Percentiles rank a stretch among this genome's conserved stretches.
phyloP scores from a whole-genome alignment of 2,113 vertebrate species.

The Gambusia holbrooki region DNA sequence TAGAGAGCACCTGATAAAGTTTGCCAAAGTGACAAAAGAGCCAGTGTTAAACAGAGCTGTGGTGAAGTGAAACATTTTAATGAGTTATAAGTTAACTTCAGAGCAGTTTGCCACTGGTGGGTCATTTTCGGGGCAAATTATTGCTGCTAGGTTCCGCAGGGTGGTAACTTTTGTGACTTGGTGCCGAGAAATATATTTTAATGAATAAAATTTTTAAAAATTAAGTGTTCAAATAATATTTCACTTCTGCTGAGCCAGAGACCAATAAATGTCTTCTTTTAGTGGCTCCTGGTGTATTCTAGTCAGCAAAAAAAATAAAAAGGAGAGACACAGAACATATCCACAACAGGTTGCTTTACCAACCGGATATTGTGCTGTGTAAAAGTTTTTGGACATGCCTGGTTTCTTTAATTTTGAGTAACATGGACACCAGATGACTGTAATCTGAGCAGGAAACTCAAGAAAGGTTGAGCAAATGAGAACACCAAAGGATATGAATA shows the following conservation, averaged over 20 bases:
- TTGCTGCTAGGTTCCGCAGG: background rate
- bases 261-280: background rate
- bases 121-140: background rate
- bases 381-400: too few relatives aligned
- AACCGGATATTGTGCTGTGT: too few relatives aligned
- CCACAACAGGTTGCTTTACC: too few relatives aligned
- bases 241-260: background rate
- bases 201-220: background rate
- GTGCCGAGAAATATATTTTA: background rate
- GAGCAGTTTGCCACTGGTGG: background rate
- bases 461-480: too few relatives aligned
- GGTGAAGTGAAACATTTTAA: conserved; percentile 19
- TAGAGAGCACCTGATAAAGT: conserved; percentile 22
- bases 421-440: too few relatives aligned
- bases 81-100: conserved; percentile 2
- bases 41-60: conserved; percentile 28
- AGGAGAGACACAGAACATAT: background rate
- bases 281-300: background rate
- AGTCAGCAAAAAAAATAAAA: background rate
- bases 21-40: conserved; percentile 24
- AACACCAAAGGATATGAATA: too few relatives aligned
- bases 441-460: too few relatives aligned
- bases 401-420: background rate
- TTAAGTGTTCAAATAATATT: background rate
- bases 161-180: background rate